A percentile compares a stretch with the other conserved stretches of the same genome.
phyloP scores from a whole-genome alignment of 2,113 vertebrate genomes.

The Xiphias gladius region DNA sequence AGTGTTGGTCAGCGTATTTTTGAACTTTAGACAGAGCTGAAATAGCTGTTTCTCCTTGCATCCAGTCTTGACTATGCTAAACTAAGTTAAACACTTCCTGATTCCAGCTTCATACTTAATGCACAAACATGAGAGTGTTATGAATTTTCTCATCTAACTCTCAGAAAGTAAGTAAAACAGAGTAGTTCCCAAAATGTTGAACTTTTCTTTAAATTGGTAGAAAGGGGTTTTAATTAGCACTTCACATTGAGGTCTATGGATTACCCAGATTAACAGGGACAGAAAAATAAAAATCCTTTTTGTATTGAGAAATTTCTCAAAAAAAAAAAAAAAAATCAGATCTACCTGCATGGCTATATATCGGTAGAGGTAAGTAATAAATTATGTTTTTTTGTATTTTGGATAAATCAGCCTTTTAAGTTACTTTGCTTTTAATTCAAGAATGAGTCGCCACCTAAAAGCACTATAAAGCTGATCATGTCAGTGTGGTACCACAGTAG shows the following conservation, averaged over 20 bases:
- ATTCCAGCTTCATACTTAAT: background rate
- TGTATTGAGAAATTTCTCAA: background rate
- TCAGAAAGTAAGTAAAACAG: background rate
- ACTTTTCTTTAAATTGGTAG: background rate
- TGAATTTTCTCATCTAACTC: background rate
- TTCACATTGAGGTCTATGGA: background rate
- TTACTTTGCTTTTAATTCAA: conserved; percentile 29
- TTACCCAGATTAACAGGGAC: background rate
- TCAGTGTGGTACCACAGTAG: conserved; percentile 27
- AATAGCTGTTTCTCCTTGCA: background rate
- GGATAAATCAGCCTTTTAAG: conserved; percentile 24
- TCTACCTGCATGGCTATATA: background rate
- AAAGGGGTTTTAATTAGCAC: background rate
- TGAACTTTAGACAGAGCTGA: background rate
- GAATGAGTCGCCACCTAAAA: conserved; percentile 19
- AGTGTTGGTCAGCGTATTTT: background rate
- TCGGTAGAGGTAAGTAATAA: background rate
- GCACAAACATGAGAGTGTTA: background rate
- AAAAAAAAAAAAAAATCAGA: conserved; percentile 17
- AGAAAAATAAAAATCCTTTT: too few species aligned
- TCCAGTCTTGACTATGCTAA: too few species aligned
- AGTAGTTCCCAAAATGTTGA: background rate
- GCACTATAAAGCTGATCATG: conserved; percentile 2
- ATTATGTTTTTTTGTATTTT: background rate
- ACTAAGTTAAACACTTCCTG: background rate